Evolutionary conservation across 2,888 invertebrate genomes (phyloP).

Genomic region (Catocala nupta): DNA sequence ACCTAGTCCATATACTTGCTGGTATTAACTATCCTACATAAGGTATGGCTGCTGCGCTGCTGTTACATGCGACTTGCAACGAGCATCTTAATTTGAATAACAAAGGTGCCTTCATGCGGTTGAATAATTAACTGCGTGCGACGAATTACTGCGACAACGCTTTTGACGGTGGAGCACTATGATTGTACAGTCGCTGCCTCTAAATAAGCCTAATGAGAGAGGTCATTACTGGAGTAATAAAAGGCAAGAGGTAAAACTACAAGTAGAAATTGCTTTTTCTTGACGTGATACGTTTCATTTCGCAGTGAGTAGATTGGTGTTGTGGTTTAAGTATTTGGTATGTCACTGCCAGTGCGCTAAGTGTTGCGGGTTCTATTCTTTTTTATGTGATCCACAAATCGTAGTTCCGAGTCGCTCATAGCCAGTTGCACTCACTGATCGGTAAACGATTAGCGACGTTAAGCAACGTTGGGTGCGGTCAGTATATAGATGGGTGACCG

Average conservation of each 20-base stretch:
- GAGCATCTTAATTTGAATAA: conserved; percentile 73
- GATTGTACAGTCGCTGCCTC: conserved; percentile 26
- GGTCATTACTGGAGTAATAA: conserved; percentile 30
- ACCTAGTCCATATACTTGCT: conserved; percentile 8
- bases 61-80: conserved; percentile 47
- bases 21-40: conserved; percentile 44
- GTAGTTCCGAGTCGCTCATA: too few relatives aligned
- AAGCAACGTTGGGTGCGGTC: too few relatives aligned
- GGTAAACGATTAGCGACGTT: too few relatives aligned
- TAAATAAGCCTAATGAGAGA: conserved; percentile 33
- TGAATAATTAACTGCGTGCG: conserved; percentile 71
- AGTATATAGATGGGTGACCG: too few relatives aligned
- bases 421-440: too few relatives aligned
- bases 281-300: too few relatives aligned
- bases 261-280: background rate
- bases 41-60: conserved; percentile 31
- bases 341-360: too few relatives aligned
- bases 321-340: too few relatives aligned
- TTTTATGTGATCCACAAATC: too few relatives aligned
- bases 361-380: too few relatives aligned
- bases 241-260: conserved; percentile 6
- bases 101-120: conserved; percentile 75
- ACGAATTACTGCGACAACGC: conserved; percentile 58
- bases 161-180: conserved; percentile 38
- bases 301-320: too few relatives aligned